phyloP scores from a whole-genome alignment of 1,140 invertebrate genomes.

The Heliconius hermathena region DNA sequence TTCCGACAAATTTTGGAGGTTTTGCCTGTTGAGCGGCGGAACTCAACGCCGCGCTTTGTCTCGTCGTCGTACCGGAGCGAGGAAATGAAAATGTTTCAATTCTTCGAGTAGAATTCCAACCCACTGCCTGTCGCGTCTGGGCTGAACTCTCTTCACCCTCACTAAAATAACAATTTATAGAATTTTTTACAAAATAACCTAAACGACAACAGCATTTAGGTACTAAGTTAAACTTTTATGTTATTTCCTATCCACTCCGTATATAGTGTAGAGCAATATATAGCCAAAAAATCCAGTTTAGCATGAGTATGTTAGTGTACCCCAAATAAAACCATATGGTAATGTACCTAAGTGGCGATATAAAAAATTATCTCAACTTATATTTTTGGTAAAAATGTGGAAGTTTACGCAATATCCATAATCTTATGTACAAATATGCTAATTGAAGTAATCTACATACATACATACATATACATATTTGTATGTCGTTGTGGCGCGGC shows the following conservation, averaged over 20 bases:
- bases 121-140: too few relatives aligned
- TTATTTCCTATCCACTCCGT: constrained; percentile 27
- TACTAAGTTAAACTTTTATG: background rate
- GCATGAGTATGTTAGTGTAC: background rate
- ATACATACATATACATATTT: background rate
- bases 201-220: constrained; percentile 17
- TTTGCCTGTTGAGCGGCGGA: too few relatives aligned
- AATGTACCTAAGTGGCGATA: background rate
- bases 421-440: background rate
- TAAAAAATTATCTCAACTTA: background rate
- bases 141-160: too few relatives aligned
- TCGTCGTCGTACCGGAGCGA: too few relatives aligned
- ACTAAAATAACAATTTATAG: background rate
- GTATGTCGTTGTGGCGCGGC: too few relatives aligned
- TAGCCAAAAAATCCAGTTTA: constrained; percentile 18
- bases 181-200: background rate
- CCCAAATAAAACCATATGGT: background rate
- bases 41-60: too few relatives aligned
- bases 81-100: too few relatives aligned
- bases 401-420: background rate
- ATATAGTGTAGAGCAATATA: background rate
- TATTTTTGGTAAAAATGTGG: background rate
- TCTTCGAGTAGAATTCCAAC: too few relatives aligned
- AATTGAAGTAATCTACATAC: background rate
- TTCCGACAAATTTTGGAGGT: too few relatives aligned